Evolutionary conservation across 2,113 vertebrate species (phyloP).

Genomic region (Cheilinus undulatus): DNA sequence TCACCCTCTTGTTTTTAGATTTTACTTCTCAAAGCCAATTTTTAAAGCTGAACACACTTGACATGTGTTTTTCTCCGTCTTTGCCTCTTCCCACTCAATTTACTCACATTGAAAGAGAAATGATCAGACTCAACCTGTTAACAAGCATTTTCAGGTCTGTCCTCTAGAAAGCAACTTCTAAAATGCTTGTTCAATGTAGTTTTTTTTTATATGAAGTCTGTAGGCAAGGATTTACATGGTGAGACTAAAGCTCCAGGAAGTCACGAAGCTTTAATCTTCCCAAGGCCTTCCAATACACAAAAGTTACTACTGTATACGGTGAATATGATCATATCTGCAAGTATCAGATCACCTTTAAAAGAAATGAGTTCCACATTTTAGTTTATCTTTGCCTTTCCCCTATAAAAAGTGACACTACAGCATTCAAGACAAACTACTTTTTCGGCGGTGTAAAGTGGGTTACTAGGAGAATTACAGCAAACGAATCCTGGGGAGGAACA

Average conservation of each 20-base stretch:
- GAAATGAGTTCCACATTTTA: not conserved
- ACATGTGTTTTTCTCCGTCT: too few species aligned
- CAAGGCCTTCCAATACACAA: not conserved
- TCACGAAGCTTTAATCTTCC: not conserved
- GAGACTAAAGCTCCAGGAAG: not conserved
- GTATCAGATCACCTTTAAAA: not conserved
- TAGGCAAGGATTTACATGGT: too few species aligned
- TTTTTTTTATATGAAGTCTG: too few species aligned
- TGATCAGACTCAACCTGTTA: too few species aligned
- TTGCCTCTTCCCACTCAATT: too few species aligned
- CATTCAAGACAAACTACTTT: not conserved
- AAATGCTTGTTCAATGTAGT: too few species aligned
- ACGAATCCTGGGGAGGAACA: not conserved
- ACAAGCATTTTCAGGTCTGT: too few species aligned
- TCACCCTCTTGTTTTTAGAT: too few species aligned
- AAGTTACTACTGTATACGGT: not conserved
- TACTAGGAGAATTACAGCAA: not conserved
- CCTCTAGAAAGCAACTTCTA: too few species aligned
- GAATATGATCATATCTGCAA: not conserved
- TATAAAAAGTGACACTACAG: not conserved
- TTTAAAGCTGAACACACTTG: too few species aligned
- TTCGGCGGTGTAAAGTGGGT: not conserved
- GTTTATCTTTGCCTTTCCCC: not conserved
- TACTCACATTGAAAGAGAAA: too few species aligned
- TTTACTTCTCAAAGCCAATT: too few species aligned